Base-by-base conservation (phyloP, 2,888 invertebrate genomes). In the Scrobipalpa atriplicella region DNA sequence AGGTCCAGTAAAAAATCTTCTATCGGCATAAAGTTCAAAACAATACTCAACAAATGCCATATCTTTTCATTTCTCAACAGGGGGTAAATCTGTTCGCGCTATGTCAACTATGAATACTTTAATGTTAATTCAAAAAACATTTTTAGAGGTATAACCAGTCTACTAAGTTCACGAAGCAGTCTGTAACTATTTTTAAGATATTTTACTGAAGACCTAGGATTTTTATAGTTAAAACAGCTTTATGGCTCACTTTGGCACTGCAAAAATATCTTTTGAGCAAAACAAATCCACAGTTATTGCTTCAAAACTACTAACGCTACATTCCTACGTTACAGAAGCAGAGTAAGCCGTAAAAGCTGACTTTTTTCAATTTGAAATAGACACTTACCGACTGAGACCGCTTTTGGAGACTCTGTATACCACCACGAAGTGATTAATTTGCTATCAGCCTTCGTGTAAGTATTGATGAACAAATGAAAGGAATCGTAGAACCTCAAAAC, bases 161-260 rank as follows among this genome's bases (percentile, higher is more conserved):
- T 91, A 91, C 84, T 78, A 38, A 89, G 86, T 90, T 90, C 76
- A 87, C 89, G 78, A 86, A 87, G 87, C 91, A 92, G 92, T 92
- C 90, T 89, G 90, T 87, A 79, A 81, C 83, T 85, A 86, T 86
- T 52, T 19, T 29, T 80, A 86, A 89, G 86, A 87, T 84, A 84
- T 84, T 87, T 88, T 86, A 86, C 85, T 89, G 89, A 87, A 85
- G 84, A 89, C 86, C 85, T 83, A 85, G 81, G 82, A 86, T 84
- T 79, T 78, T 84, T 79, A 79, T 82, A 74, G 75, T 81, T 75
- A 78, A 81, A 82, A 85, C 88, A 86, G 87, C 84, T 91, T 89
- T 88, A 91, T 86, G 90, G 90, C 91, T 89, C 86, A 90, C 90
- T 90, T 91, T 91, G 92, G 90, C 89, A 90, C 90, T 87, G 90